Evolutionary conservation across 2,797 vertebrate genomes (phyloP), one percentile per base, ranked within the genome.

Genomic region (Tauraco hartlaubi): DNA sequence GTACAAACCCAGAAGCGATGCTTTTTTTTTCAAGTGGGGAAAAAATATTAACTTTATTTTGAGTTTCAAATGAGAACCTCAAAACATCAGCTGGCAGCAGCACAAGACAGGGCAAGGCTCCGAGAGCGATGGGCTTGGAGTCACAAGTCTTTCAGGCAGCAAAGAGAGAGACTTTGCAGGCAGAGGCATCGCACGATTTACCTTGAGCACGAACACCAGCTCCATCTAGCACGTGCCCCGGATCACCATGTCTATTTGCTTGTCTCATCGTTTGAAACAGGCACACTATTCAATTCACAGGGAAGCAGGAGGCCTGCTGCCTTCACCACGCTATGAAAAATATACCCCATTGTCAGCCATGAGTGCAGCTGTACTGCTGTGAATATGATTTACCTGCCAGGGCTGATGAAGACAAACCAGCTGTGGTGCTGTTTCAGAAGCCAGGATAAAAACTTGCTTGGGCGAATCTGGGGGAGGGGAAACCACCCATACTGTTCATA

Each of bases 311-410:
- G 48, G 79, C 55, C 55, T 95, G 69, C 49, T 96, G 69, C 85
- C 59, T 88, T 91, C 66, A 63, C 92, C 56, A 55, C 71, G 33
- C 85, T 56, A 55, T 93, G 95, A 97, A 96, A 97, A 96, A 95
- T 92, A 84, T 18, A 80, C 62, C 73, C 82, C 52, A 72, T 73
- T 95, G 90, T 84, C 90, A 95, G 91, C 91, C 74, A 76, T 86
- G 61, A 96, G 63, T 79, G 52, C 69, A 92, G 88, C 90, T 90
- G 62, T 80, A 76, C 63, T 56, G 31, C 66, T 82, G 82, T 68
- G 83, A 90, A 79, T 91, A 94, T 84, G 82, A 94, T 96, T 96
- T 93, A 93, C 78, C 69, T 92, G 77, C 90, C 94, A 93, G 55
- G 52, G 37, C 48, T 90, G 83, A 96, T 94, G 90, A 96, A 94